Evolutionary conservation across 2,113 vertebrate genomes (phyloP).

Genomic region (Salminus brasiliensis): DNA sequence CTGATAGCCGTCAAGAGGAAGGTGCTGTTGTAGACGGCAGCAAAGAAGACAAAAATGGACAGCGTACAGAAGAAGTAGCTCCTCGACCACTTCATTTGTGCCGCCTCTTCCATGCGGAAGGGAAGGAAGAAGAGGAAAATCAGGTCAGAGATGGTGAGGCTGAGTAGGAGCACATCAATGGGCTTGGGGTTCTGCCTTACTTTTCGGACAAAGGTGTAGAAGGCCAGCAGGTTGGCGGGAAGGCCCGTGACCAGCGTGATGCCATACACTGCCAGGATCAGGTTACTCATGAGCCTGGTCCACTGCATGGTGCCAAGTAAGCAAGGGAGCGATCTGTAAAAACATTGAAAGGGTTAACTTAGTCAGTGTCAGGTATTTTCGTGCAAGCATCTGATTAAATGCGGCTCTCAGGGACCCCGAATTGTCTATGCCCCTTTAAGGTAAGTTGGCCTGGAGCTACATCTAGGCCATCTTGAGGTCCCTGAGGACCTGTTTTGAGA

Average conservation of each 20-base stretch:
- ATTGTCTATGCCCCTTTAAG: too few species aligned
- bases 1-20: constrained; percentile 77
- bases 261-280: constrained; percentile 68
- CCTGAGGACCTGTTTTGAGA: too few species aligned
- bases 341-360: constrained; percentile 45
- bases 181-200: constrained; percentile 60
- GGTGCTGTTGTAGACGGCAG: constrained; percentile 77
- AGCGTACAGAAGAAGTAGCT: constrained; percentile 66
- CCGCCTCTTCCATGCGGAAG: constrained; percentile 70
- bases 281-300: neutral
- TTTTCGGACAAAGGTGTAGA: constrained; percentile 65
- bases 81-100: constrained; percentile 61
- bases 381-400: too few species aligned
- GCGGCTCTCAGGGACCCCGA: too few species aligned
- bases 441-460: too few species aligned
- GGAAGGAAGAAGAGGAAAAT: constrained; percentile 78
- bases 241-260: constrained; percentile 72
- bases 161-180: constrained; percentile 73
- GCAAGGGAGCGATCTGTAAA: neutral
- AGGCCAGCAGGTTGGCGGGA: constrained; percentile 75
- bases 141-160: constrained; percentile 74
- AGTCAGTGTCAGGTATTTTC: constrained; percentile 29
- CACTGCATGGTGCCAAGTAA: neutral
- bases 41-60: constrained; percentile 72
- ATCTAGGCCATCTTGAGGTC: too few species aligned